Percentiles rank a stretch among this genome's conserved stretches.
phyloP scores from a whole-genome alignment of 2,113 vertebrate genomes.

The Caloenas nicobarica region DNA sequence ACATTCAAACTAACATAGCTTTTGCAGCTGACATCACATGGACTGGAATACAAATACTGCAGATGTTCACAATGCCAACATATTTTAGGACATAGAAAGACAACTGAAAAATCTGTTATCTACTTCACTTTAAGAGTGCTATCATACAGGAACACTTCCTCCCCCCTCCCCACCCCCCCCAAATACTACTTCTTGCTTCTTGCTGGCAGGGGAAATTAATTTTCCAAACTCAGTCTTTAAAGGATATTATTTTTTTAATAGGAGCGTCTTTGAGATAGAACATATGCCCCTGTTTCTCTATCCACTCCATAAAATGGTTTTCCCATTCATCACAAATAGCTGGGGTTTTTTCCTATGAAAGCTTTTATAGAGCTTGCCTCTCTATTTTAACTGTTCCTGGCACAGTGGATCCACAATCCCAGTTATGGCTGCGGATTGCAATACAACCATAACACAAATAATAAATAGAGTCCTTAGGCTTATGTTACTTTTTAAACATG shows the following conservation, averaged over 20 bases:
- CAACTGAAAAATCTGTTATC: neutral
- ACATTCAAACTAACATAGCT: neutral
- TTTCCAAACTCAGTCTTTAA: constrained; percentile 44
- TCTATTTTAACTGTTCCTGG: constrained; percentile 11
- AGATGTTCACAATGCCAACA: neutral
- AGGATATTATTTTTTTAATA: constrained; percentile 65
- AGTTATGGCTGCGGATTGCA: neutral
- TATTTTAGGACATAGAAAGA: neutral
- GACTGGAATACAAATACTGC: neutral
- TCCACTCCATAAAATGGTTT: constrained; percentile 47
- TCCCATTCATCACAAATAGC: constrained; percentile 43
- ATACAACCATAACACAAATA: neutral
- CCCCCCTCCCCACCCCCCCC: accelerated
- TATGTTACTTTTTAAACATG: neutral
- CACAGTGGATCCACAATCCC: neutral
- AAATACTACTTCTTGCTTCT: neutral
- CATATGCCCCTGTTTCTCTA: constrained; percentile 40
- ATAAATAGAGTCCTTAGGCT: neutral
- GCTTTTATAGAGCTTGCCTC: constrained; percentile 1
- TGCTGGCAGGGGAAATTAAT: constrained; percentile 52
- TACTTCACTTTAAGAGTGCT: neutral
- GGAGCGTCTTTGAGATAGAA: constrained; percentile 52
- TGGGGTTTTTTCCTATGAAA: neutral
- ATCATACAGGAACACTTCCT: neutral
- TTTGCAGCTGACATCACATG: neutral